Evolutionary conservation across 2,888 invertebrate genomes (phyloP), one percentile per base, ranked within the genome.

Genomic region (Actias luna): DNA sequence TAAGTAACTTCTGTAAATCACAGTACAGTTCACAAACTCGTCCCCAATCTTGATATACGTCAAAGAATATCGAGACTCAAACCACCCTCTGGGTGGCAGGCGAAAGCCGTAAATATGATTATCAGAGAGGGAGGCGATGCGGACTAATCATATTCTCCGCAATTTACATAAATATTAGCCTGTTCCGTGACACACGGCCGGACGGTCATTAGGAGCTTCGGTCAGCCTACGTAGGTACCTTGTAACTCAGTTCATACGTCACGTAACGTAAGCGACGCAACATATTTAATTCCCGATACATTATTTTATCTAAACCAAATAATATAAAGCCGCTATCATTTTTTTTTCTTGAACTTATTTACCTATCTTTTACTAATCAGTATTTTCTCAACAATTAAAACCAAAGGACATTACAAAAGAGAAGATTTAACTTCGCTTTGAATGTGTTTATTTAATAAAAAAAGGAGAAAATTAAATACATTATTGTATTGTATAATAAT

Each of bases 111-210:
- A 92, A 92, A 92, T 92, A 92, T 92, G 91, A 92, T 92, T 92
- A 92, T 91, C 92, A 90, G 84, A 75, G 78, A 84, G 90, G 92
- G 89, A 91, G 91, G 92, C 88, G 89, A 82, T 88, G 87, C 83
- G 83, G 88, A 88, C 88, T 92, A 92, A 92, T 92, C 92, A 92
- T 92, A 92, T 92, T 92, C 92, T 92, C 83, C 82, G 86, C 89
- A 91, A 92, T 92, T 92, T 92, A 91, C 92, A 92, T 92, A 92
- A 92, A 92, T 92, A 92, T 92, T 87, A 91, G 84, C 88, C 84
- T 89, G 88, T 88, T 87, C 86, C 91, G 90, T 92, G 92, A 87
- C 89, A 88, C 86, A 88, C 87, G 86, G 82, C 79, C 78, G 78
- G 69, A 72, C 70, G 74, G 82, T 80, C 82, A 84, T 85, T 82